phyloP scores from a whole-genome alignment of 2,888 invertebrate genomes.

The Apamea sordens region DNA sequence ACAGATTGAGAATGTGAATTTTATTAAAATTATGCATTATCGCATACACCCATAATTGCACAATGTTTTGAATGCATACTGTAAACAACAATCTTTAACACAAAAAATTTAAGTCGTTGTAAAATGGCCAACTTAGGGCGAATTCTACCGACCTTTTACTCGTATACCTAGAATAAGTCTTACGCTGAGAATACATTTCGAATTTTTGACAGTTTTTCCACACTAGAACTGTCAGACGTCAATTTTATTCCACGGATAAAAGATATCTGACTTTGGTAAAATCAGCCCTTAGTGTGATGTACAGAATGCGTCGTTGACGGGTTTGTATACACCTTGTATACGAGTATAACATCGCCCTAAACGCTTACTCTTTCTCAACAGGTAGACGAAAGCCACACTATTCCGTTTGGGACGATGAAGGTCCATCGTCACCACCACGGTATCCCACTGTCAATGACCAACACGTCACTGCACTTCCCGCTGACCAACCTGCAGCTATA shows the following conservation, averaged over 20 bases:
- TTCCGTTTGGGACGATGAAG: slow-evolving; percentile 83
- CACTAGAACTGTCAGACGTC: too few species aligned
- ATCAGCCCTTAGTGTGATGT: not conserved
- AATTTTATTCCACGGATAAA: too few species aligned
- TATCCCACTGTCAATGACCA: slow-evolving; percentile 82
- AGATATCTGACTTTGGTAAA: too few species aligned
- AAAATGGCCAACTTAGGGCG: too few species aligned
- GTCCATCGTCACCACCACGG: slow-evolving; percentile 85
- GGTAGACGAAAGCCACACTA: slow-evolving; percentile 86
- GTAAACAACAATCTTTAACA: not conserved
- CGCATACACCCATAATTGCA: not conserved
- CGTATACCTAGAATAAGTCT: too few species aligned
- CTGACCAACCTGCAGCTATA: slow-evolving; percentile 92
- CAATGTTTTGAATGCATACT: not conserved
- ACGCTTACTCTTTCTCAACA: slow-evolving; percentile 54
- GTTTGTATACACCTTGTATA: not conserved
- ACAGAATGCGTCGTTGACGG: not conserved
- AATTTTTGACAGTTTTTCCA: too few species aligned
- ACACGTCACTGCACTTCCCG: slow-evolving; percentile 91
- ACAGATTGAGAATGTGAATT: too few species aligned
- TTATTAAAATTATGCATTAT: too few species aligned
- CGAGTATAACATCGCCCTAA: not conserved
- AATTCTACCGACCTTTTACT: too few species aligned
- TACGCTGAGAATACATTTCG: too few species aligned
- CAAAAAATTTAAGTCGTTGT: not conserved